Conservation (phyloP, 2,113 vertebrate genomes). For the Aegotheles bennettii region DNA sequence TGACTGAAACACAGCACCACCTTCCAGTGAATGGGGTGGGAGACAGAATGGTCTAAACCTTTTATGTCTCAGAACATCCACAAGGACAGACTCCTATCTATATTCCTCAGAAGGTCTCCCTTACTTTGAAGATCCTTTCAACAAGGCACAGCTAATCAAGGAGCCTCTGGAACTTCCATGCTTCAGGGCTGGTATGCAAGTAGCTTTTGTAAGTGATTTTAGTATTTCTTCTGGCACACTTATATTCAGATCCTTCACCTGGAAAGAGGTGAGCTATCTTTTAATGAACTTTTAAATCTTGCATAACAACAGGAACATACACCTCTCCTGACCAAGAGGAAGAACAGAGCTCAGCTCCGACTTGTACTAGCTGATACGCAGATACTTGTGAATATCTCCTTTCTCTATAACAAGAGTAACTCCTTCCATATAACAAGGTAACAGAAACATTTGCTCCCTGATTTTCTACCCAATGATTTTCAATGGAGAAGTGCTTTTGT, state of each 20-base stretch:
- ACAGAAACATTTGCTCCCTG: neutral
- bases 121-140: neutral
- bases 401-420: too few relatives aligned
- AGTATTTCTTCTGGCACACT: neutral
- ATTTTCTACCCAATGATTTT: neutral
- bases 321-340: neutral
- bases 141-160: neutral
- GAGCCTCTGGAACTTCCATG: neutral
- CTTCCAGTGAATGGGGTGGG: neutral
- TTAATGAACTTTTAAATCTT: neutral
- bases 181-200: neutral
- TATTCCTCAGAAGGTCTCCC: neutral
- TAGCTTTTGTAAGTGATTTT: neutral
- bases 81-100: neutral
- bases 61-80: neutral
- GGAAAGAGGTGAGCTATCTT: neutral
- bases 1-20: neutral
- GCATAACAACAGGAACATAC: neutral
- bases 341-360: neutral
- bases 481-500: neutral
- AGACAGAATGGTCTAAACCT: neutral
- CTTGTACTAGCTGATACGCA: neutral
- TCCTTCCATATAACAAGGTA: neutral
- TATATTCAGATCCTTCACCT: neutral
- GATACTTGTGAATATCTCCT: neutral